Base-by-base conservation (phyloP, 2,797 vertebrate genomes). In the Neomorphus geoffroyi region DNA sequence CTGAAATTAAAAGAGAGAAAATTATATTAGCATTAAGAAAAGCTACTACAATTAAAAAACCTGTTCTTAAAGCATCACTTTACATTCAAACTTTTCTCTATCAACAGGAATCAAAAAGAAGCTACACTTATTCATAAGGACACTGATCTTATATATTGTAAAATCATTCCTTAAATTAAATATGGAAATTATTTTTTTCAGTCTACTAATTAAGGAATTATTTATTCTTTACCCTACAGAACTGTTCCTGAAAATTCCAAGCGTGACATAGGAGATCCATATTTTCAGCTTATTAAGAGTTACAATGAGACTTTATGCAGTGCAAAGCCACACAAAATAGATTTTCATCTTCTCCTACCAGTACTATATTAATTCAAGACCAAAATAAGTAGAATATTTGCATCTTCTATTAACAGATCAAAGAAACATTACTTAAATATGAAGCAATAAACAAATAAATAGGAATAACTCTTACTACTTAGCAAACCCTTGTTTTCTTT, bases 1-100 rank as follows among this genome's bases (percentile, higher is more conserved):
- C 99, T 99, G 97, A 21, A 96, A 91, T n/a, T 13, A 15, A 46
- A 33, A 57, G 70, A 65, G 24, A 80, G 50, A 37, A 83, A 14
- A 22, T 53, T 18, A 3, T 35, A 18, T 54, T 41, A 61, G 33
- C 66, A 61, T 32, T 26, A 51, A 33, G 5, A 79, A 80, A 45
- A 79, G 5, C 6, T 46, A 21, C 5, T 22, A 54, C 26, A 89
- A 77, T 43, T 54, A 28, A 53, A 53, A 58, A 21, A 10, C 50
- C 24, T 78, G 7, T 13, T 67, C 32, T 78, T 60, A 33, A 75
- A 74, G 26, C 10, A 15, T 18, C 4, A 27, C 37, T 48, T 62
- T 11, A 53, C 17, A 67, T 41, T 4, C 35, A 82, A 82, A 81
- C 16, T 69, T 60, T 37, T 14, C 15, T 12, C 4, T 22, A 39